Evolutionary conservation across 2,113 vertebrate genomes (phyloP).

Genomic region (Rutilus rutilus): DNA sequence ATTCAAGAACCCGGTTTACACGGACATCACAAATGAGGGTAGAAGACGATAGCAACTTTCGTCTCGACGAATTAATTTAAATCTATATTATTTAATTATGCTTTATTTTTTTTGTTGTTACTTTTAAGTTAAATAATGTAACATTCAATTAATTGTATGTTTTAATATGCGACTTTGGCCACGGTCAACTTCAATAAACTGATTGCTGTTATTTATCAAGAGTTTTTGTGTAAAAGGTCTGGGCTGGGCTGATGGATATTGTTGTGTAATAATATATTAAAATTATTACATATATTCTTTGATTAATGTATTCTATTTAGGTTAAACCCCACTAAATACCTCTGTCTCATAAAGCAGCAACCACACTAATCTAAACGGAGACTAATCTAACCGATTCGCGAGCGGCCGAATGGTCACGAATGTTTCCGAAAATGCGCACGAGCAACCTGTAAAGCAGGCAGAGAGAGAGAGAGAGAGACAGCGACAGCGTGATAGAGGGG

Average conservation of each 20-base stretch:
- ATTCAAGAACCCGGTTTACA: too few relatives aligned
- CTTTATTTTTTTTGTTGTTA: too few relatives aligned
- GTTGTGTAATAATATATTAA: neutral
- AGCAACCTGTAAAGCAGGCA: conserved; percentile 66
- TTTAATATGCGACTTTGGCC: neutral
- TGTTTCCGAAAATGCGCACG: conserved; percentile 67
- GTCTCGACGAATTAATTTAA: neutral
- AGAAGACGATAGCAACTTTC: too few relatives aligned
- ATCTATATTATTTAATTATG: neutral
- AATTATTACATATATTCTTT: neutral
- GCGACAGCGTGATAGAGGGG: conserved; percentile 68
- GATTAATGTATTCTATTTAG: neutral
- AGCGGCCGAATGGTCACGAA: conserved; percentile 56
- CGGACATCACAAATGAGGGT: too few relatives aligned
- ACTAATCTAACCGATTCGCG: conserved; percentile 9
- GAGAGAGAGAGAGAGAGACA: conserved; percentile 58
- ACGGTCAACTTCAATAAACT: neutral
- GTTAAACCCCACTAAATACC: conserved; percentile 12
- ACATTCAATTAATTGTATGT: too few relatives aligned
- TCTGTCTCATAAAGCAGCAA: neutral
- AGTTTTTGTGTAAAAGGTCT: neutral
- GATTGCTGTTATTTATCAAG: neutral
- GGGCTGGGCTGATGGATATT: neutral
- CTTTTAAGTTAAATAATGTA: too few relatives aligned
- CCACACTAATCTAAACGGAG: neutral